Evolutionary conservation across 2,113 vertebrate species (phyloP).

Genomic region (Halichoeres trimaculatus): DNA sequence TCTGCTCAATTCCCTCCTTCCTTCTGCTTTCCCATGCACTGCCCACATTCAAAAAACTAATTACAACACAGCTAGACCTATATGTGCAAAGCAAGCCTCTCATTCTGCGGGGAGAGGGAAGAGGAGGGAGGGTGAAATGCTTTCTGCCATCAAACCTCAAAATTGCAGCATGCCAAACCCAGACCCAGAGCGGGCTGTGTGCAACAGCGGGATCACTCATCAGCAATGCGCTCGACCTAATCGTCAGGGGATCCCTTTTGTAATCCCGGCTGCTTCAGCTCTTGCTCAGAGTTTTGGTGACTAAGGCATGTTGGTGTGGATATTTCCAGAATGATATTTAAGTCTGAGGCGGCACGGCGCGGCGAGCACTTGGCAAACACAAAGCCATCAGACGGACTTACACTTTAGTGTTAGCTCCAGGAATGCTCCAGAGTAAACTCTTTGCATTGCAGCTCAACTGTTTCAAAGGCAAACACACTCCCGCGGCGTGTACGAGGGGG

Average conservation of each 20-base stretch:
- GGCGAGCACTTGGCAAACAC: constrained; percentile 57
- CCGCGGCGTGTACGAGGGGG: constrained; percentile 3
- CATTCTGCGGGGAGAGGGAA: constrained; percentile 62
- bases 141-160: constrained; percentile 79
- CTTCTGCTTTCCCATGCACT: constrained; percentile 62
- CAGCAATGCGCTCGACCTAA: constrained; percentile 53
- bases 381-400: constrained; percentile 47
- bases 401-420: constrained; percentile 53
- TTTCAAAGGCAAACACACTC: constrained; percentile 45
- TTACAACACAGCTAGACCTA: constrained; percentile 79
- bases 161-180: constrained; percentile 72
- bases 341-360: constrained; percentile 41
- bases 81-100: constrained; percentile 70
- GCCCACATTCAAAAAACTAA: constrained; percentile 61
- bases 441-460: constrained; percentile 35
- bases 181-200: constrained; percentile 48
- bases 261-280: constrained; percentile 61
- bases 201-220: constrained; percentile 66
- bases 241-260: constrained; percentile 66
- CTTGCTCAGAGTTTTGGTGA: constrained; percentile 61
- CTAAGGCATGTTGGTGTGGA: constrained; percentile 49
- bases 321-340: constrained; percentile 62
- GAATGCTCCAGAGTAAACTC: constrained; percentile 59
- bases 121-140: constrained; percentile 67
- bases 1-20: constrained; percentile 51